Conservation (phyloP, 2,797 vertebrate genomes). For the Pterois miles region DNA sequence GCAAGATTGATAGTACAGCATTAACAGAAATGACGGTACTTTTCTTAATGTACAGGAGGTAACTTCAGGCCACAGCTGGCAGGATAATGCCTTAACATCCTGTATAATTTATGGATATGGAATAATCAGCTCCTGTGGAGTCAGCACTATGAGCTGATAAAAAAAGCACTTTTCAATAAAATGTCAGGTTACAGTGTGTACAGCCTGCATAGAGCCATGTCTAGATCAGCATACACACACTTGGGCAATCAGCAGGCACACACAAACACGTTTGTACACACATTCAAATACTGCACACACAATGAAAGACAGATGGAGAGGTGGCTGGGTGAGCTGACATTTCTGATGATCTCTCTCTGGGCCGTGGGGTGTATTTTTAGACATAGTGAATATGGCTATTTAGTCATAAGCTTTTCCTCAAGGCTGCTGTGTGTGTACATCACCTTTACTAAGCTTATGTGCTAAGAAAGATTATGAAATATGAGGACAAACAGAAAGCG, state of each 20-base stretch:
- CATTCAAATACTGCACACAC: neutral
- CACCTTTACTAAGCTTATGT: neutral
- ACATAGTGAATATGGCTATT: neutral
- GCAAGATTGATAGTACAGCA: neutral
- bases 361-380: slow-evolving; percentile 2
- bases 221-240: neutral
- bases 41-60: neutral
- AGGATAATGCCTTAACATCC: neutral
- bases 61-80: slow-evolving; percentile 7
- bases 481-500: neutral
- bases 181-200: neutral
- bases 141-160: neutral
- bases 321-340: neutral
- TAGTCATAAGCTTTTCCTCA: neutral
- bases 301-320: neutral
- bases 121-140: neutral
- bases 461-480: neutral
- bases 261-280: neutral
- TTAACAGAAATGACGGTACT: neutral
- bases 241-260: neutral
- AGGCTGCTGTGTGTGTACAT: neutral
- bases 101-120: neutral
- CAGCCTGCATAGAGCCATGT: neutral
- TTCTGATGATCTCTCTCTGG: neutral
- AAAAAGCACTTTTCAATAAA: neutral